Evolutionary conservation across 2,888 invertebrate species (phyloP).

Genomic region (Heteromyza rotundicornis): DNA sequence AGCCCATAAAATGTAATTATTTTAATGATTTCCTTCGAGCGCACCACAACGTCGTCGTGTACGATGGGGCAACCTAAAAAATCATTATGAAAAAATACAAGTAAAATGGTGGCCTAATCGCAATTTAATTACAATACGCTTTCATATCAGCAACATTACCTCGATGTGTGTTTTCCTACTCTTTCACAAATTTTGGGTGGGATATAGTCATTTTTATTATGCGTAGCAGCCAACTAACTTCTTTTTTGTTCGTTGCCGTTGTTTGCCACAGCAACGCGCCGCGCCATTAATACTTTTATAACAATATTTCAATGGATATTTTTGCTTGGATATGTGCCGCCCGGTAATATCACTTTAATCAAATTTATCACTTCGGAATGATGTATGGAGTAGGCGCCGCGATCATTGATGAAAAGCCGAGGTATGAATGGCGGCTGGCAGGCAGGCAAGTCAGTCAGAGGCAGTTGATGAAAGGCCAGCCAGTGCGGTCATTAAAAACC

Average conservation of each 20-base stretch:
- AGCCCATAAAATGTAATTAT: conserved; percentile 57
- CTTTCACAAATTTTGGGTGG: conserved; percentile 3
- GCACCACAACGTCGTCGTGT: conserved; percentile 11
- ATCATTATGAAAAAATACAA: conserved; percentile 23
- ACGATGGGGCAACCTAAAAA: conserved; percentile 19
- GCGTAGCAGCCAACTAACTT: neutral
- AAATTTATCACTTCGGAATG: conserved; percentile 33
- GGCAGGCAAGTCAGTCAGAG: neutral
- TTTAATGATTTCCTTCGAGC: conserved; percentile 61
- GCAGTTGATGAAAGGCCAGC: neutral
- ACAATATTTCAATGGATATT: conserved; percentile 47
- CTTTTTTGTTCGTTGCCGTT: conserved; percentile 43
- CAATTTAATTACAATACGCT: conserved; percentile 61
- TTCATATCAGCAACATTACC: conserved; percentile 54
- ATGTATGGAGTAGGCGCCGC: conserved; percentile 4
- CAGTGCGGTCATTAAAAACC: conserved; percentile 50
- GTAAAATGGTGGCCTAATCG: conserved; percentile 63
- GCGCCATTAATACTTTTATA: conserved; percentile 55
- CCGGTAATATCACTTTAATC: conserved; percentile 32
- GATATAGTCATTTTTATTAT: conserved; percentile 10
- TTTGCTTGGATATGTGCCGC: conserved; percentile 23
- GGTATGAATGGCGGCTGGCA: neutral
- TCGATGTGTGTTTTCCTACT: neutral
- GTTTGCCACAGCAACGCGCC: conserved; percentile 6
- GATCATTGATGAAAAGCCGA: neutral